These are phyloP conservation scores for Euphydryas editha DNA, from an alignment of 2,888 invertebrate genomes.

Conservation along the genomic window DNA sequence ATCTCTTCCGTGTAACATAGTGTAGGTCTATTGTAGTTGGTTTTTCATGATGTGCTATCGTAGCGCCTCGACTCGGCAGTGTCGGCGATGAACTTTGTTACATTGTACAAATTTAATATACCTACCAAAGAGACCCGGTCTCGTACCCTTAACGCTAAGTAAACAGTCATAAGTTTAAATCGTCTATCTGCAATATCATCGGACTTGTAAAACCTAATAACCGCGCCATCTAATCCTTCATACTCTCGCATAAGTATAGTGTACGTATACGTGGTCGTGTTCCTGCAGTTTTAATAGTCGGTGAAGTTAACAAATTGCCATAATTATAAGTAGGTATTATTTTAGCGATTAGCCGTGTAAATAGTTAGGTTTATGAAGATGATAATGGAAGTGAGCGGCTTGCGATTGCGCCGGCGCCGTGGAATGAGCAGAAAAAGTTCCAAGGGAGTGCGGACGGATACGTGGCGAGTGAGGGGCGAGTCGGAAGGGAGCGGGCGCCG, in stretches of 20 bases:
- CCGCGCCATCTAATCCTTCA: slow-evolving; percentile 79
- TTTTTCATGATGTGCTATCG: slow-evolving; percentile 68
- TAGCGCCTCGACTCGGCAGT: slow-evolving; percentile 62
- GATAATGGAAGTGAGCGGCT: slow-evolving; percentile 73
- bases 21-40: slow-evolving; percentile 79
- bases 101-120: slow-evolving; percentile 84
- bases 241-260: slow-evolving; percentile 83
- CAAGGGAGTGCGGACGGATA: slow-evolving; percentile 56
- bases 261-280: slow-evolving; percentile 79
- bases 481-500: slow-evolving; percentile 67
- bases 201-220: slow-evolving; percentile 70
- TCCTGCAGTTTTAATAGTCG: slow-evolving; percentile 83
- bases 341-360: slow-evolving; percentile 79
- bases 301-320: slow-evolving; percentile 84
- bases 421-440: slow-evolving; percentile 79
- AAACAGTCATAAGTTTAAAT: slow-evolving; percentile 79
- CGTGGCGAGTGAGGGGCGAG: slow-evolving; percentile 48
- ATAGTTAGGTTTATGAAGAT: slow-evolving; percentile 75
- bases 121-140: slow-evolving; percentile 85
- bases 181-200: slow-evolving; percentile 69
- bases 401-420: slow-evolving; percentile 72
- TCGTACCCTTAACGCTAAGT: slow-evolving; percentile 83
- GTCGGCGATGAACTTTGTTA: slow-evolving; percentile 75
- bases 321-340: slow-evolving; percentile 83
- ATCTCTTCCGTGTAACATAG: slow-evolving; percentile 82